Conservation (phyloP, 2,113 vertebrate genomes). For the Pimephales promelas region DNA sequence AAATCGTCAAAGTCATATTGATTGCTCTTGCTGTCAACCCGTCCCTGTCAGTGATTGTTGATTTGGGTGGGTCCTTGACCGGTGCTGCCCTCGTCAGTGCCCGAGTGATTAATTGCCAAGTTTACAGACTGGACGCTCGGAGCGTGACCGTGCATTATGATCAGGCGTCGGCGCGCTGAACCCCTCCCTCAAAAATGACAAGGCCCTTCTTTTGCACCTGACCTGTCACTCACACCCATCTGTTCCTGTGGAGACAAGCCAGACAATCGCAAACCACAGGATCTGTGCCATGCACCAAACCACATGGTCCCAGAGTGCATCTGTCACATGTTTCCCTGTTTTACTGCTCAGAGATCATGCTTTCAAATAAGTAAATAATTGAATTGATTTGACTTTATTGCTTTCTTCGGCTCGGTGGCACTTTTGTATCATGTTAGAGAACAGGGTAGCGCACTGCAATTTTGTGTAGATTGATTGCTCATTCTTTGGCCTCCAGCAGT, state of each 20-base stretch:
- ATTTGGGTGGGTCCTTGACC: slow-evolving; percentile 21
- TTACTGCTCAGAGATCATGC: not conserved
- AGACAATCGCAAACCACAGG: slow-evolving; percentile 13
- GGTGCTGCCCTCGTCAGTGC: not conserved
- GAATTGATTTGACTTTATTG: not conserved
- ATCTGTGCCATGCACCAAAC: slow-evolving; percentile 17
- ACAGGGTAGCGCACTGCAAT: no score
- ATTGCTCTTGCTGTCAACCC: slow-evolving; percentile 29
- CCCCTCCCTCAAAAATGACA: slow-evolving; percentile 1
- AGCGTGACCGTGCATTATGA: slow-evolving; percentile 9
- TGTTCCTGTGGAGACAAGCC: slow-evolving; percentile 33
- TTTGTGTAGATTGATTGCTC: slow-evolving; percentile 5
- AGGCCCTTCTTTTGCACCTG: slow-evolving; percentile 35
- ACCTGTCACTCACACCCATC: slow-evolving; percentile 37
- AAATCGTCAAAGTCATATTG: not conserved
- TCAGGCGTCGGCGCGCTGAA: slow-evolving; percentile 2
- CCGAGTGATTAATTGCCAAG: slow-evolving; percentile 4
- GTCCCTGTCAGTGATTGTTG: slow-evolving; percentile 4
- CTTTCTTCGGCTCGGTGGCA: not conserved
- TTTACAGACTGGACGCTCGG: not conserved
- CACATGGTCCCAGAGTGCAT: slow-evolving; percentile 11
- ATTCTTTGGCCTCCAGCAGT: not conserved
- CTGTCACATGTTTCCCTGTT: slow-evolving; percentile 27
- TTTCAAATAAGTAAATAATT: not conserved
- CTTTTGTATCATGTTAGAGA: not conserved